Base-by-base conservation (phyloP, 2,888 invertebrate genomes). In the Drosophila formosana region DNA sequence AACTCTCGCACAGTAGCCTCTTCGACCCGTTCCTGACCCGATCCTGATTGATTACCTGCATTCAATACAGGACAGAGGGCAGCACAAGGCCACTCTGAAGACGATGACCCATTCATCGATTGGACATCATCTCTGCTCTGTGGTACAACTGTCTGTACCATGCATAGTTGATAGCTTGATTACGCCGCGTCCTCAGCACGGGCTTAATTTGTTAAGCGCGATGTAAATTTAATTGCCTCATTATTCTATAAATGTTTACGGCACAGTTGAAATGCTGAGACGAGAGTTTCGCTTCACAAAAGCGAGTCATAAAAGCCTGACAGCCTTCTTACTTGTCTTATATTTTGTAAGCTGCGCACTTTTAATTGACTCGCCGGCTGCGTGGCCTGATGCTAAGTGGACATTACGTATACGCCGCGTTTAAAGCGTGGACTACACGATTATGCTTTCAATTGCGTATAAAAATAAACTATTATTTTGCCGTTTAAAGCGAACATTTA, bases 41-140 rank as follows among this genome's bases (percentile, higher is more conserved):
- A 83, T 56, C 62, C 74, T 80, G 83, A 89, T 89, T 79, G 86
- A 86, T 77, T 75, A 72, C 71, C 74, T 69, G 66, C 72, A 67
- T 43, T 52, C 50, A 50, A 64, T 69, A 63, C 51, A 67, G 64
- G 55, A 13, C 45, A 55, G 25, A 45, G 55, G 25, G 32, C 32
- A 52, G 13, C 25, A 52, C 30, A 23, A 11, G 23, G 39, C 39
- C 39, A 41, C 13, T 18, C 39, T 18, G 39, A 18, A 18, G 6
- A 41, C 13, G 39, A 18, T 9, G 9, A 32, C 32, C 32, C 32
- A 32, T 57, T 41, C 69, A 74, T 74, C 63, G 71, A 78, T 72
- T 75, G 65, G 53, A 64, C 61, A 52, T 57, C 64, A 55, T 39
- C 56, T 68, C 51, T 68, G 46, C 26, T 37, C n/a, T 32, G 13